Evolutionary conservation across 2,797 vertebrate genomes (phyloP).

Genomic region (Arrhamphus sclerolepis): DNA sequence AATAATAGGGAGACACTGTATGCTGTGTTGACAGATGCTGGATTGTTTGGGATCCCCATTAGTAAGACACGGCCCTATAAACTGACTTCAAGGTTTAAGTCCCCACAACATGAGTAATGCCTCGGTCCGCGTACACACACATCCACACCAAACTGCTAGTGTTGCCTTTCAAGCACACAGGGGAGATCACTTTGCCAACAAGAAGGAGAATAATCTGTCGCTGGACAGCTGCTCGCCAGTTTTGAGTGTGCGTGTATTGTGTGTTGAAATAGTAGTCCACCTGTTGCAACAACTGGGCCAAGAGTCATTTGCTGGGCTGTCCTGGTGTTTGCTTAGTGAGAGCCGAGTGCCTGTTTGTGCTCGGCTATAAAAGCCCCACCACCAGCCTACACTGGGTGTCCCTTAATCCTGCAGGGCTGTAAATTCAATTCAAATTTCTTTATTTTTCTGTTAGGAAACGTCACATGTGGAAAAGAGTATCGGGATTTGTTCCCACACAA

Average conservation of each 20-base stretch:
- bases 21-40: constrained; percentile 72
- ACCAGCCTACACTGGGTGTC: constrained; percentile 1
- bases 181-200: constrained; percentile 58
- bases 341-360: constrained; percentile 20
- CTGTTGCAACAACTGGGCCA: constrained; percentile 65
- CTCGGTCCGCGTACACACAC: background rate
- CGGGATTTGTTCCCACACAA: too few relatives aligned
- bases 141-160: constrained; percentile 13
- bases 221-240: constrained; percentile 65
- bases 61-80: too few relatives aligned
- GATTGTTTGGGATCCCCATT: constrained; percentile 40
- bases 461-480: too few relatives aligned
- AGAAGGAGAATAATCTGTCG: constrained; percentile 55
- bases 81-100: too few relatives aligned
- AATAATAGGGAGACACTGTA: constrained; percentile 40
- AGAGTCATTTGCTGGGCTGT: constrained; percentile 52
- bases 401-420: constrained; percentile 62
- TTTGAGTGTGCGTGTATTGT: constrained; percentile 27
- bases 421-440: too few relatives aligned
- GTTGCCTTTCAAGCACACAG: constrained; percentile 44
- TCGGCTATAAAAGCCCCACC: constrained; percentile 41
- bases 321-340: constrained; percentile 57
- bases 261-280: constrained; percentile 71
- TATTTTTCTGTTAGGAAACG: too few relatives aligned
- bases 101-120: background rate